Percentiles rank a stretch among this genome's conserved stretches.
phyloP scores from a whole-genome alignment of 2,888 invertebrate genomes.

The Caenorhabditis zanzibari region DNA sequence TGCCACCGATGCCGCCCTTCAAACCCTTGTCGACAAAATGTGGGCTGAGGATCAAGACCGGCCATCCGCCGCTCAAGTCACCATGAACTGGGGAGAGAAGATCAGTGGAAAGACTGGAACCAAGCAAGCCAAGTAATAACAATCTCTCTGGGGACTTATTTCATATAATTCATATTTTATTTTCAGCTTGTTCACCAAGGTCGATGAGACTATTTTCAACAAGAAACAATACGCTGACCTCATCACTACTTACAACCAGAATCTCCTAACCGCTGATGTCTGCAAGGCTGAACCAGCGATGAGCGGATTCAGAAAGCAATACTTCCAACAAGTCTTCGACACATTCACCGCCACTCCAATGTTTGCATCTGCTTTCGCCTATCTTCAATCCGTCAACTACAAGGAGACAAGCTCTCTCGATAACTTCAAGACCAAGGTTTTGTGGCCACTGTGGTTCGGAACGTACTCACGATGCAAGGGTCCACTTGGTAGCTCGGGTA shows the following conservation, averaged over 20 bases:
- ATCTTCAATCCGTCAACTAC: conserved; percentile 70
- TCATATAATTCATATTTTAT: background rate
- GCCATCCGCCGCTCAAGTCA: conserved; percentile 70
- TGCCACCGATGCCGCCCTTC: conserved; percentile 63
- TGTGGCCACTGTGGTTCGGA: conserved; percentile 82
- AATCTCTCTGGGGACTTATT: background rate
- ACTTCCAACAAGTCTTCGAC: conserved; percentile 73
- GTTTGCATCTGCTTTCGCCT: conserved; percentile 78
- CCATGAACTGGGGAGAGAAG: conserved; percentile 78
- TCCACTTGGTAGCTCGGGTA: conserved; percentile 78
- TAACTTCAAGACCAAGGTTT: conserved; percentile 72
- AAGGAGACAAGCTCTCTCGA: conserved; percentile 67
- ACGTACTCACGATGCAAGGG: conserved; percentile 80
- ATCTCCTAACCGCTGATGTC: conserved; percentile 78
- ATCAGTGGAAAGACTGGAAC: conserved; percentile 69
- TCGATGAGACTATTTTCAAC: conserved; percentile 79
- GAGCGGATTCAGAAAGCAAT: conserved; percentile 73
- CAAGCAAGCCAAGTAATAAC: conserved; percentile 61
- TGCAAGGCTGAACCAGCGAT: conserved; percentile 78
- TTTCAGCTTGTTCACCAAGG: conserved; percentile 75
- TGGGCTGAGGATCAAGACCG: conserved; percentile 78
- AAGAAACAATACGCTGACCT: conserved; percentile 78
- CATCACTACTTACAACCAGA: conserved; percentile 75
- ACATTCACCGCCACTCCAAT: conserved; percentile 77
- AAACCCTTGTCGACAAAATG: conserved; percentile 77